Percentiles rank a stretch among this genome's conserved stretches.
Evolutionary conservation across 2,797 vertebrate genomes (phyloP).

Genomic region (Tokudaia muenninki): DNA sequence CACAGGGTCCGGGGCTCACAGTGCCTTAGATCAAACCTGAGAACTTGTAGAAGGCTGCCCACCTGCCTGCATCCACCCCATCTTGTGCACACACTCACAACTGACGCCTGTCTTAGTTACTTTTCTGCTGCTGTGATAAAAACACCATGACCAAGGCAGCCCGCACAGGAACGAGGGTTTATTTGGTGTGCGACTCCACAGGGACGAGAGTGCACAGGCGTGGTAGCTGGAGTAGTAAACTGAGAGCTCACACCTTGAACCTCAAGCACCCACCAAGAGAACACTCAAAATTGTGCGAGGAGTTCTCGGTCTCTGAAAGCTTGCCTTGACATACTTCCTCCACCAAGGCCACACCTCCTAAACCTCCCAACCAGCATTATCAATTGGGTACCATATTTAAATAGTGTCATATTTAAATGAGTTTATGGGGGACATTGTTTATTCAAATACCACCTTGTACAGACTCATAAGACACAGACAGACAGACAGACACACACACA

Average conservation of each 20-base stretch:
- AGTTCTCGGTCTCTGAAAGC: background rate
- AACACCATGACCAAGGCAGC: background rate
- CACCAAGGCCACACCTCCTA: no score
- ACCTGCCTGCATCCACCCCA: fast-evolving
- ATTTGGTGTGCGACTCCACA: background rate
- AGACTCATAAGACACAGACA: background rate
- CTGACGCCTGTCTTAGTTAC: background rate
- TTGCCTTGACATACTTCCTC: background rate
- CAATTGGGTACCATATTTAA: background rate
- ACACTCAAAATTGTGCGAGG: background rate
- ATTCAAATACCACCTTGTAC: background rate
- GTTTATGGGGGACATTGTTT: background rate
- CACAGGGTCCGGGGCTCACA: background rate
- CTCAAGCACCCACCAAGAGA: background rate
- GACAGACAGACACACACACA: background rate
- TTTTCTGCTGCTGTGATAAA: background rate
- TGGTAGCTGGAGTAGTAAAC: background rate
- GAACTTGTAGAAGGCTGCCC: background rate
- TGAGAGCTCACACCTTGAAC: background rate
- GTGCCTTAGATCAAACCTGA: background rate
- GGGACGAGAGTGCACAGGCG: background rate
- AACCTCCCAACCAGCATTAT: background rate
- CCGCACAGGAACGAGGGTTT: background rate
- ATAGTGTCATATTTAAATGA: background rate
- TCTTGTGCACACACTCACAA: background rate